Base-by-base conservation (phyloP, 1,140 invertebrate species). In the Zaprionus capensis region DNA sequence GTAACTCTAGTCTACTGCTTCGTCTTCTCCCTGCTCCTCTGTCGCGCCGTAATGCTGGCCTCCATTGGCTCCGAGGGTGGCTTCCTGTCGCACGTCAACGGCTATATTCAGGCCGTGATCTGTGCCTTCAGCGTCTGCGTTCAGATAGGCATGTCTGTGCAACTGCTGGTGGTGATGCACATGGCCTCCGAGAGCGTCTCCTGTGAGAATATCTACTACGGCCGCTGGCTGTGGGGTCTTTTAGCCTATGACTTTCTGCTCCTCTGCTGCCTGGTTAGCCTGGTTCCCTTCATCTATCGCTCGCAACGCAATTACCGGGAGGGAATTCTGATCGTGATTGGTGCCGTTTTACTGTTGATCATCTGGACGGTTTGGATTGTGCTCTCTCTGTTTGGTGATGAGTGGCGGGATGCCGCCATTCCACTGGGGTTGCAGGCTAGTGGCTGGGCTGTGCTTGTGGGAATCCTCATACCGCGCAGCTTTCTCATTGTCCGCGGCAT, bases 281-380 rank as follows among this genome's bases (percentile, higher is more conserved):
- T 95, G 41, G 93, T 93, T 34, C 94, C 95, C 0, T 93, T 94
- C 31, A 94, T 95, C 17, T 93, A 94, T 44, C 93, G 94, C 14
- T 95, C 94, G 6, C 94, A 94, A 59, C 93, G 95, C n/a, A 96
- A 96, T 76, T 95, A 95, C 81, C 93, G 93, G 3, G 95, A 96
- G 85, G 95, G 95, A 2, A 90, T 94, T 58, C 61, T 94, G 0
- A 92, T 93, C 17, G 86, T 92, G 26, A 83, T 92, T 49, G 83
- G 91, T 5, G 65, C 85, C 2, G 87, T 92, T 15, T 70, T 93
- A 5, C 91, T 92, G 9, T 71, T 93, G 20, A 72, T 92, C 17
- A 90, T 94, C 2, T 95, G 95, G 95, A 79, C 93, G 3, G 82
- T 92, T 4, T 95, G 95, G 94, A 88, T 94, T 14, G 92, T 93